Evolutionary conservation across 2,797 vertebrate species (phyloP).

Genomic region (Cetoscarus ocellatus): DNA sequence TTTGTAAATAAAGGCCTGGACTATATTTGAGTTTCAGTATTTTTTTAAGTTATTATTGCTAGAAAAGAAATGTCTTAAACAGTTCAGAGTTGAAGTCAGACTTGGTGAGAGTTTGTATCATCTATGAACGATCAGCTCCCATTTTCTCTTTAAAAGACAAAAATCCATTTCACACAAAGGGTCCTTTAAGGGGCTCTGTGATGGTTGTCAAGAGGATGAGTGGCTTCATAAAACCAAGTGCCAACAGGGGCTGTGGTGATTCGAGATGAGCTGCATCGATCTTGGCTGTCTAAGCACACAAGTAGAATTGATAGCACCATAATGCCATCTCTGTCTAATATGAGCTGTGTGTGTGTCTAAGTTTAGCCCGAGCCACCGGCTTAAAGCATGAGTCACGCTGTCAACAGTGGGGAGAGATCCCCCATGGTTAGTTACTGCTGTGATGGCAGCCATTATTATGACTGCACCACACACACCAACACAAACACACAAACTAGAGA

Average conservation of each 20-base stretch:
- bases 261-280: constrained; percentile 74
- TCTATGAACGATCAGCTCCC: constrained; percentile 8
- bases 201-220: constrained; percentile 75
- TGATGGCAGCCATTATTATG: constrained; percentile 53
- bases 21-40: too few relatives aligned
- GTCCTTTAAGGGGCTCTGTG: constrained; percentile 54
- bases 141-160: constrained; percentile 32
- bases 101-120: constrained; percentile 6
- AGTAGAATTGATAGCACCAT: constrained; percentile 62
- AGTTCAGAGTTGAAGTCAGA: background rate
- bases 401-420: constrained; percentile 42
- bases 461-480: constrained; percentile 14
- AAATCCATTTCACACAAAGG: constrained; percentile 64
- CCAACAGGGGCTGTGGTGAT: constrained; percentile 67
- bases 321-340: constrained; percentile 53
- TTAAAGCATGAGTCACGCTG: constrained; percentile 64
- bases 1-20: too few relatives aligned
- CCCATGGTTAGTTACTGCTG: constrained; percentile 55
- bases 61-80: too few relatives aligned
- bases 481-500: constrained; percentile 6
- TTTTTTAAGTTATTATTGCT: too few relatives aligned
- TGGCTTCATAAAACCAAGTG: constrained; percentile 76
- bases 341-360: constrained; percentile 53
- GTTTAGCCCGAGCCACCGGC: constrained; percentile 61
- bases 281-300: constrained; percentile 59